Base-by-base conservation (phyloP, 1,140 invertebrate genomes). In the Dolichoris vasculosae region DNA sequence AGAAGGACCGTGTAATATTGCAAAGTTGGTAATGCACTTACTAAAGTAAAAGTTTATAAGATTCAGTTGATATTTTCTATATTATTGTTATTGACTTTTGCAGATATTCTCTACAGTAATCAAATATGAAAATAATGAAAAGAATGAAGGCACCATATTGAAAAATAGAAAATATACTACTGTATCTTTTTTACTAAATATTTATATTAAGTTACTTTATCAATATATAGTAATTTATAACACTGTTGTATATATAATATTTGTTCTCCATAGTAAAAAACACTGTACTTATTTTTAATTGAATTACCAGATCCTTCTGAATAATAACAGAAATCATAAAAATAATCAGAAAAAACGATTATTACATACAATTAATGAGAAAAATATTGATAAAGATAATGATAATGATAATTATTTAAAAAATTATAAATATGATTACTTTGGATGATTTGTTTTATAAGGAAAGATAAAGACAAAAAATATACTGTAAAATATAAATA, bases 71-170 rank as follows among this genome's bases (percentile, higher is more conserved):
- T 86, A 82, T 78, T 78, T 84, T 83, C 71, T 83, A 83, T 64
- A 35, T 13, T 35, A n/a, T 64, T 32, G 35, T 76, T 82, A 48
- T 55, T 85, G 48, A 79, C 7, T 15, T 69, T 38, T 23, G 43
- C 38, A 71, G 26, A 83, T 32, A 23, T 20, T 79, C 35, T 80
- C 32, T 73, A 35, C 46, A n/a, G 17, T 63, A 46, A 48, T 71
- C 38, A 83, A 63, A 77, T 73, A 75, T 30, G 40, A 67, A 82
- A 85, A 48, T 85, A 64, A 85, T 64, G 30, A 80, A 76, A 71
- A 77, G 43, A 85, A 82, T 85, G 79, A 85, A 85, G 84, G 84
- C 84, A 85, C 71, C 84, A 51, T 69, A 63, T 76, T 81, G 71
- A 23, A 13, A 86, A 75, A 67, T 75, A 76, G 40, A 76, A 85